phyloP scores from a whole-genome alignment of 2,888 invertebrate species.

The Mesodorylaimus sp. region DNA sequence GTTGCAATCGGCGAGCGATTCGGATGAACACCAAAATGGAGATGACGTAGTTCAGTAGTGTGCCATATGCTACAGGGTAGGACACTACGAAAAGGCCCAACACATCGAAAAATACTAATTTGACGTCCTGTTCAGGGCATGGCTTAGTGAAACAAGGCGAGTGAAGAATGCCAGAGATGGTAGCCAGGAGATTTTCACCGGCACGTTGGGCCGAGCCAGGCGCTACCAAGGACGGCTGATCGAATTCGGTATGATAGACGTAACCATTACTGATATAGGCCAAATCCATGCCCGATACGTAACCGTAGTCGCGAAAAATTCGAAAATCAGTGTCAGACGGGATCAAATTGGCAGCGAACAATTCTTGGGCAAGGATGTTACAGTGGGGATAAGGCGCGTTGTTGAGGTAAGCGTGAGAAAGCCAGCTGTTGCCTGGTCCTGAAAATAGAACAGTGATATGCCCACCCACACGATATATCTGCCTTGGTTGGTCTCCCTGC shows the following conservation, averaged over 20 bases:
- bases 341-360: constrained; percentile 68
- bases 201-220: constrained; percentile 62
- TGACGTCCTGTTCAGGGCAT: constrained; percentile 36
- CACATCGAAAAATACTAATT: constrained; percentile 61
- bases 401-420: constrained; percentile 42
- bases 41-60: constrained; percentile 23
- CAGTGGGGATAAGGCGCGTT: constrained; percentile 63
- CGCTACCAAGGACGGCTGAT: constrained; percentile 57
- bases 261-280: constrained; percentile 80
- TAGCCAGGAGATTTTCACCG: constrained; percentile 9
- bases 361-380: constrained; percentile 47
- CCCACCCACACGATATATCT: no score
- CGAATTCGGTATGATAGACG: constrained; percentile 75
- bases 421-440: constrained; percentile 44
- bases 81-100: constrained; percentile 52
- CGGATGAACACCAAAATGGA: constrained; percentile 9
- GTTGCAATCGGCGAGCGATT: no score
- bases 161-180: constrained; percentile 21
- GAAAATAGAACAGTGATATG: constrained; percentile 15
- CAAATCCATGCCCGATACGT: constrained; percentile 70
- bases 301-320: constrained; percentile 68
- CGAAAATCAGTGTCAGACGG: constrained; percentile 84
- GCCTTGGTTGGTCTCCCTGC: no score
- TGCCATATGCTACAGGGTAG: constrained; percentile 41
- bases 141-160: constrained; percentile 34